Evolutionary conservation across 2,797 vertebrate species (phyloP), one percentile per base, ranked within the genome.

Genomic region (Chelon labrosus): DNA sequence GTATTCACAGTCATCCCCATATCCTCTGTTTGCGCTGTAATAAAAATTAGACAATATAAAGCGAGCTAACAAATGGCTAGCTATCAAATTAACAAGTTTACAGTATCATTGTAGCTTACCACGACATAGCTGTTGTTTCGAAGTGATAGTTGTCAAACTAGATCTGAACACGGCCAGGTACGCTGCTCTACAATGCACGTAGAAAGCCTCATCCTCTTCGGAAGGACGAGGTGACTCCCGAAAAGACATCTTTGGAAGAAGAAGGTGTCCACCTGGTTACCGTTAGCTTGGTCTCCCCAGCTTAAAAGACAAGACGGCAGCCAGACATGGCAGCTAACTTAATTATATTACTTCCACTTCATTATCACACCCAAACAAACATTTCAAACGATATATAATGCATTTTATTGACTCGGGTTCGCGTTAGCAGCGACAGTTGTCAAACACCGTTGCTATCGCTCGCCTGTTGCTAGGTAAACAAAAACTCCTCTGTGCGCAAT

Each of bases 141-240:
- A 97, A 56, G 94, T 81, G 84, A 98, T 97, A 38, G 95, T 97
- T 70, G 96, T 94, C 81, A 99, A 92, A 85, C 97, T 99, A 73
- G 96, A 98, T 87, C 91, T 96, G 51, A 98, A 95, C 44, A 97
- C 91, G 59, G 92, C 77, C 16, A 98, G 88, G 54, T 98, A 99
- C 7, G 95, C 95, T 73, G 97, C 97, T 91, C 97, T 94, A 85
- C 96, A 97, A 39, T 93, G 92, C 72, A 66, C 72, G 89, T 98
- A 99, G 85, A 98, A 98, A 55, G 73, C 25, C 70, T 96, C 96
- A 41, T 97, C 96, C 68, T 97, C 95, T 65, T 96, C 94, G n/a
- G 88, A 88, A 31, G 67, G 79, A 78, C 91, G 93, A 56, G 70
- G 57, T 0, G 79, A 76, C 25, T 89, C 86, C 20, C 67, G 81